Conservation (phyloP, 1,140 invertebrate genomes). For the Papilio dardanus region DNA sequence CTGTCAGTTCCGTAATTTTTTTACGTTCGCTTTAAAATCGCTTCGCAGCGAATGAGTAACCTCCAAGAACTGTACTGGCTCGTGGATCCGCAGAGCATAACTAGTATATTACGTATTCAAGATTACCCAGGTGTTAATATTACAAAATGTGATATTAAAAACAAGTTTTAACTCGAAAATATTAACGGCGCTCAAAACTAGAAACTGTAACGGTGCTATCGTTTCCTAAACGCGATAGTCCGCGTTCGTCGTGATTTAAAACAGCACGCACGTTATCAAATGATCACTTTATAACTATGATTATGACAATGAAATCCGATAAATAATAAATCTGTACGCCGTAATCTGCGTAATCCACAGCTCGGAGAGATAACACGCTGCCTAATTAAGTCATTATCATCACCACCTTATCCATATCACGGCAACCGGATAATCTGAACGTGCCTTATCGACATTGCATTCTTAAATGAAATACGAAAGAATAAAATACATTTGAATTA, state of each 20-base stretch:
- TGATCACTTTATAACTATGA: slow-evolving; percentile 55
- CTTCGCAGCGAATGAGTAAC: too few relatives aligned
- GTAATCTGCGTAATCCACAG: slow-evolving; percentile 66
- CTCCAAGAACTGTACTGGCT: background rate
- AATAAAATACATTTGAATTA: background rate
- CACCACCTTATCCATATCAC: slow-evolving; percentile 50
- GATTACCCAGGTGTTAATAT: slow-evolving; percentile 1
- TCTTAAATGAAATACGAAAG: slow-evolving; percentile 10
- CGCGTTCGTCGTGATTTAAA: slow-evolving; percentile 11
- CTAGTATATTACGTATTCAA: background rate
- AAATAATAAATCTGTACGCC: slow-evolving; percentile 67
- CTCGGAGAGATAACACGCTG: slow-evolving; percentile 52
- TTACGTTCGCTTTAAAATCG: too few relatives aligned
- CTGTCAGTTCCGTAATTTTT: too few relatives aligned
- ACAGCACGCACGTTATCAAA: slow-evolving; percentile 37
- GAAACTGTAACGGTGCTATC: slow-evolving; percentile 7
- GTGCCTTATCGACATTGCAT: slow-evolving; percentile 47
- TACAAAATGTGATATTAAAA: background rate
- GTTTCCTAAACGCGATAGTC: slow-evolving; percentile 17
- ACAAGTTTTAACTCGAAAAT: background rate
- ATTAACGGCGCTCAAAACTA: slow-evolving; percentile 8
- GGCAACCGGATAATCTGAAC: slow-evolving; percentile 51
- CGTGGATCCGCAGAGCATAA: background rate
- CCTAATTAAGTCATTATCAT: slow-evolving; percentile 61
- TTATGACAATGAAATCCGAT: slow-evolving; percentile 58